phyloP scores from a whole-genome alignment of 2,888 invertebrate genomes.

The Diarsia brunnea region DNA sequence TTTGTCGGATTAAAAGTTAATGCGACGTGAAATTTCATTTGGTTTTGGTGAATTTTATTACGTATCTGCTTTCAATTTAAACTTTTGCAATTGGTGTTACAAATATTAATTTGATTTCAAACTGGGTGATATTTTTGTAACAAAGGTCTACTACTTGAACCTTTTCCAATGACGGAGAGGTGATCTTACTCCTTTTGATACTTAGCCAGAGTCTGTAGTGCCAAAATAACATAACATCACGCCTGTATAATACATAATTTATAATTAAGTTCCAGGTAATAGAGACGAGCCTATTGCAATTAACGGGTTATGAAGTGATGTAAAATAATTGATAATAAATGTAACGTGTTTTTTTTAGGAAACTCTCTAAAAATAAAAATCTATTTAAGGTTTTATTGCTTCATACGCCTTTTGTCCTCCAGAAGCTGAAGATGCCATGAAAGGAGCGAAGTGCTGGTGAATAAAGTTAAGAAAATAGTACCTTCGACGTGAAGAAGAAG shows the following conservation, averaged over 20 bases:
- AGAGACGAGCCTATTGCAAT: neutral
- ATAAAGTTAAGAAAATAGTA: neutral
- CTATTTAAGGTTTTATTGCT: neutral
- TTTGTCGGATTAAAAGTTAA: conserved; percentile 73
- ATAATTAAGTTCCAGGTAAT: neutral
- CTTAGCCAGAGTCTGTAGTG: neutral
- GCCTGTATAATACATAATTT: neutral
- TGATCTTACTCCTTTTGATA: neutral
- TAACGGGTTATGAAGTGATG: neutral
- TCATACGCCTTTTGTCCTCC: neutral
- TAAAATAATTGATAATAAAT: neutral
- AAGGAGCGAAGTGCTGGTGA: neutral
- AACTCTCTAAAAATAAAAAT: too few relatives aligned
- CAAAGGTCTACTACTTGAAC: neutral
- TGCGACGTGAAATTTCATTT: conserved; percentile 73
- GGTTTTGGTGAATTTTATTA: conserved; percentile 31
- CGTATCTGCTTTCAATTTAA: conserved; percentile 43
- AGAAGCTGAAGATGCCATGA: neutral
- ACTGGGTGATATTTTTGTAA: neutral
- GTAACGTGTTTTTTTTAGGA: neutral
- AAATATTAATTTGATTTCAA: conserved; percentile 20
- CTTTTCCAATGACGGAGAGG: neutral
- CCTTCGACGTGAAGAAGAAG: neutral
- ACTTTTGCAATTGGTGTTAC: conserved; percentile 19
- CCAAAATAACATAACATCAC: neutral